Evolutionary conservation across 2,888 invertebrate species (phyloP).

Genomic region (Epistrophella euchroma): DNA sequence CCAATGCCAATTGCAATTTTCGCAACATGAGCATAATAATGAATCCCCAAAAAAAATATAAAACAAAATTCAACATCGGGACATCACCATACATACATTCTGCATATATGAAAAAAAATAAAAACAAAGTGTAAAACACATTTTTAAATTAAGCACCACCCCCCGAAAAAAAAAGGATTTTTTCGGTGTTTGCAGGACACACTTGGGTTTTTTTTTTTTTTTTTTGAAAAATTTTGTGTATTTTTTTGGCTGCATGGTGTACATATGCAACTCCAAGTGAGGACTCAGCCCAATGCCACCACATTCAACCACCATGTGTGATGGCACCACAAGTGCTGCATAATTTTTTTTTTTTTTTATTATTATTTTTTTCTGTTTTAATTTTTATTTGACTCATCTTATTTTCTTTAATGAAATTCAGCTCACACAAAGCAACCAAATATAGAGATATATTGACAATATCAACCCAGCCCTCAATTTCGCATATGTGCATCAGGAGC

Average conservation of each 20-base stretch:
- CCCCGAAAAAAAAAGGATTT: constrained; percentile 51
- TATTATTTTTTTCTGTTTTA: constrained; percentile 8
- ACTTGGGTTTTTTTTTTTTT: constrained; percentile 49
- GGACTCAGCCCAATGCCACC: constrained; percentile 37
- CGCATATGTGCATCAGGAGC: constrained; percentile 25
- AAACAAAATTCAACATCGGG: constrained; percentile 42
- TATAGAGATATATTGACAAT: constrained; percentile 71
- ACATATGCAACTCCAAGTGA: constrained; percentile 11
- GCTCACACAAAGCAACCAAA: constrained; percentile 68
- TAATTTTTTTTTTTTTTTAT: constrained; percentile 53
- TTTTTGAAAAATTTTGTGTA: not conserved
- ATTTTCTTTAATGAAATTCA: constrained; percentile 75
- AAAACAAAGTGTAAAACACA: constrained; percentile 74
- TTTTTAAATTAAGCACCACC: constrained; percentile 76
- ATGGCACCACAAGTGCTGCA: constrained; percentile 68
- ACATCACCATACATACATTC: constrained; percentile 34
- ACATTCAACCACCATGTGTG: constrained; percentile 36
- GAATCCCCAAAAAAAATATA: constrained; percentile 64
- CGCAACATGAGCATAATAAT: constrained; percentile 75
- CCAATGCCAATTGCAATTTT: constrained; percentile 74
- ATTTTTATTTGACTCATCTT: constrained; percentile 61
- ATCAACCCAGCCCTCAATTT: constrained; percentile 47
- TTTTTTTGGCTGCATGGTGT: constrained; percentile 50
- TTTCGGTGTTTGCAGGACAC: constrained; percentile 69
- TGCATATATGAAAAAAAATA: constrained; percentile 29